These are phyloP conservation scores for Brenthis ino DNA, from an alignment of 2,888 invertebrate species.

Conservation along the genomic window DNA sequence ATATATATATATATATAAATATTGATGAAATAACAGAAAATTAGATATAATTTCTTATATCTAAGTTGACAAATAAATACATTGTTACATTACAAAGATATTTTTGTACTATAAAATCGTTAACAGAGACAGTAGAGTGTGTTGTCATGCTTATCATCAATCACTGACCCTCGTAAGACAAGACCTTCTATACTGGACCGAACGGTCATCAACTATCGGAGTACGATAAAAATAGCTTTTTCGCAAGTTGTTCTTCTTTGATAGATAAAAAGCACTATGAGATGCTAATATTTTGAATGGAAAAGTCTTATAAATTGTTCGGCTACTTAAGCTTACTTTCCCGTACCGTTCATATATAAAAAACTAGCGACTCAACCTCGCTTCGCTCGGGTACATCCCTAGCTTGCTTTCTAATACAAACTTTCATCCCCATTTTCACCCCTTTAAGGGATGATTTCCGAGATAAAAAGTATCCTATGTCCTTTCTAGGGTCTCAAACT, in stretches of 20 bases:
- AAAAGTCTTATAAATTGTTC: slow-evolving; percentile 7
- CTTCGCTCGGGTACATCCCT: too few species aligned
- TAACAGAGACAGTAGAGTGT: slow-evolving; percentile 24
- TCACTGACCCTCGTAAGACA: slow-evolving; percentile 34
- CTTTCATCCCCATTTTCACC: too few species aligned
- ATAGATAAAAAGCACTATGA: slow-evolving; percentile 15
- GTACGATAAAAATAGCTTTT: slow-evolving; percentile 27
- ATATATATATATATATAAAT: background rate
- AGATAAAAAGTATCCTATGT: too few species aligned
- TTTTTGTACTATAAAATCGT: slow-evolving; percentile 11
- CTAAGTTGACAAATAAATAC: too few species aligned
- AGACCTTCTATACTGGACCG: slow-evolving; percentile 24
- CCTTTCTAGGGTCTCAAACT: too few species aligned
- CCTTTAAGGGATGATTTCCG: too few species aligned
- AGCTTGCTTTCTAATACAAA: too few species aligned
- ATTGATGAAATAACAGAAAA: too few species aligned
- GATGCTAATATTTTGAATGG: slow-evolving; percentile 3
- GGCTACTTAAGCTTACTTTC: slow-evolving; percentile 7
- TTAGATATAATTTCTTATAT: too few species aligned
- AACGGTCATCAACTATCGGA: slow-evolving; percentile 35
- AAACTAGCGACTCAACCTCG: too few species aligned
- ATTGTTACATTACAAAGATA: slow-evolving; percentile 10
- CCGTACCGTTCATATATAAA: background rate
- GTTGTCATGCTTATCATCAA: slow-evolving; percentile 36
- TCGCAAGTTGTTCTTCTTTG: slow-evolving; percentile 23